Evolutionary conservation across 2,888 invertebrate species (phyloP).

Genomic region (Drosophila yooni): DNA sequence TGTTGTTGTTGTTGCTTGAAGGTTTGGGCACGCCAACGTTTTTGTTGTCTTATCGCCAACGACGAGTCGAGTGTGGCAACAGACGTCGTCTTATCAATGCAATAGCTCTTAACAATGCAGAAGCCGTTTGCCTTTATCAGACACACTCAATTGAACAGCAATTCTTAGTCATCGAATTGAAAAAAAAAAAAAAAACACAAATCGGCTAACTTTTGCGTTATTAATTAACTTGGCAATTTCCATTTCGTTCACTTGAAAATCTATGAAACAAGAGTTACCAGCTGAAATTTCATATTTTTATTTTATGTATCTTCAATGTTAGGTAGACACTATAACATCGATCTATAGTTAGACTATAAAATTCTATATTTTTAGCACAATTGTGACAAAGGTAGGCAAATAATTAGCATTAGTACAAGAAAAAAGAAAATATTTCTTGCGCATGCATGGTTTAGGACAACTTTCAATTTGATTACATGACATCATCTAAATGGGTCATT

Average conservation of each 20-base stretch:
- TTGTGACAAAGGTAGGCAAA: not conserved
- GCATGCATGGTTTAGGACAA: not conserved
- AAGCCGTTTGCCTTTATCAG: slow-evolving; percentile 10
- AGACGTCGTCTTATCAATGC: slow-evolving; percentile 41
- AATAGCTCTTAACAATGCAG: slow-evolving; percentile 38
- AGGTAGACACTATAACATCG: not conserved
- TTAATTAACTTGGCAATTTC: not conserved
- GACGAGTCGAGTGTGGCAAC: slow-evolving; percentile 40
- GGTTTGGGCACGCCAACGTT: slow-evolving; percentile 23
- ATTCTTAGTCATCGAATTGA: slow-evolving; percentile 11
- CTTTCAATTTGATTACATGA: not conserved
- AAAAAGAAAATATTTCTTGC: not conserved
- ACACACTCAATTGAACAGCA: not conserved
- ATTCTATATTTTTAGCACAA: not conserved
- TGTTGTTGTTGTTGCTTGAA: slow-evolving; percentile 11
- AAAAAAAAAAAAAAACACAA: not conserved
- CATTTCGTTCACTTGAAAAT: not conserved
- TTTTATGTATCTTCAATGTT: not conserved
- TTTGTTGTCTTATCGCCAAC: slow-evolving; percentile 47
- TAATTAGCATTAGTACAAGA: not conserved
- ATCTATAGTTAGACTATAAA: not conserved
- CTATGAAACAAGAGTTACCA: slow-evolving; percentile 1
- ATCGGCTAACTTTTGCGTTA: not conserved
- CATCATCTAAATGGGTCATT: not conserved
- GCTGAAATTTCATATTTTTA: not conserved